Conservation (phyloP, 2,888 invertebrate genomes). For the Ornithoptera priamus region DNA sequence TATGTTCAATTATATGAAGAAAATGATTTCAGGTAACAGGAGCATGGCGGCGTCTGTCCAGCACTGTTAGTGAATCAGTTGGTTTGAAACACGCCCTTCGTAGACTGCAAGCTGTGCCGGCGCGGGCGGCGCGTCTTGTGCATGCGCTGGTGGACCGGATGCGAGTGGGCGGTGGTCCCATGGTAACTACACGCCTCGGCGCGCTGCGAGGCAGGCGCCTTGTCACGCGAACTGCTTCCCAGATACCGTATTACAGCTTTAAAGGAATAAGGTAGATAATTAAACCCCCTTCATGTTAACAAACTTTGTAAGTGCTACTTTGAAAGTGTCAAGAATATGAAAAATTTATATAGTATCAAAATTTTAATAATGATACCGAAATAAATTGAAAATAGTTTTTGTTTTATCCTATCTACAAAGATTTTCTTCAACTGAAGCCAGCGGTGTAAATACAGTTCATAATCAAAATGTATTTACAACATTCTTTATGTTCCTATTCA, state of each 20-base stretch:
- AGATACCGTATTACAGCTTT: conserved; percentile 71
- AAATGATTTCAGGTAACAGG: conserved; percentile 59
- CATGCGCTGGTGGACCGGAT: conserved; percentile 75
- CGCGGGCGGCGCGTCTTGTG: conserved; percentile 71
- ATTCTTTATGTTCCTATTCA: too few relatives aligned
- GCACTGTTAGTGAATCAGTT: conserved; percentile 73
- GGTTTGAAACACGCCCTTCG: conserved; percentile 73
- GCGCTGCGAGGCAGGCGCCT: conserved; percentile 67
- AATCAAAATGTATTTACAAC: too few relatives aligned
- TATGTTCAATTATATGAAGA: neutral
- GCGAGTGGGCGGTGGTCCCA: conserved; percentile 75
- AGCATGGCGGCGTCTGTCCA: conserved; percentile 71
- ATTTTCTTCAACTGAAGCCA: too few relatives aligned
- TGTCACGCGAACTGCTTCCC: conserved; percentile 61
- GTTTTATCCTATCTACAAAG: too few relatives aligned
- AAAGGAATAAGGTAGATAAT: conserved; percentile 68
- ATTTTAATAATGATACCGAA: too few relatives aligned
- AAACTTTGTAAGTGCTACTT: too few relatives aligned
- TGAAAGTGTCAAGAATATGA: too few relatives aligned
- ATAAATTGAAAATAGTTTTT: too few relatives aligned
- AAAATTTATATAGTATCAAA: too few relatives aligned
- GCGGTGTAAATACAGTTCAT: too few relatives aligned
- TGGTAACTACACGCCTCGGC: conserved; percentile 63
- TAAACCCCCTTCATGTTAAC: too few relatives aligned
- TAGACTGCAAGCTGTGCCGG: conserved; percentile 70